These are phyloP conservation scores for Ciconia nigra DNA, from an alignment of 2,797 vertebrate genomes.

Conservation along the genomic window DNA sequence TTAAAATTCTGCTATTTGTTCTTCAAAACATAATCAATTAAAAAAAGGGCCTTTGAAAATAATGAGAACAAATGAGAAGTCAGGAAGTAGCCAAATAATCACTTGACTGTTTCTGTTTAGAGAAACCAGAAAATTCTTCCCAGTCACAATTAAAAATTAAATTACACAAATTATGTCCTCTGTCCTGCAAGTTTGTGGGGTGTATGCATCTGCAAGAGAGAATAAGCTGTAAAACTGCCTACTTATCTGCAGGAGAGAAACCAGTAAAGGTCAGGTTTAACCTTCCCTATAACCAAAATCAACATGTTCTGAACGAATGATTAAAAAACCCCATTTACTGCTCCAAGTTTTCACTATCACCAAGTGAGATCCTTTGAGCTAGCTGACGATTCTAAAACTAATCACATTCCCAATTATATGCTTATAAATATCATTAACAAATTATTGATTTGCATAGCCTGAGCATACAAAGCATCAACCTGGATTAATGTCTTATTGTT, in stretches of 20 bases:
- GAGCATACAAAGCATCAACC: background rate
- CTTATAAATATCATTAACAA: constrained; percentile 21
- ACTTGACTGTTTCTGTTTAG: background rate
- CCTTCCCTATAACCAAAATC: background rate
- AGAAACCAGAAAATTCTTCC: background rate
- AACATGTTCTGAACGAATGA: background rate
- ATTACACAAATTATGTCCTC: background rate
- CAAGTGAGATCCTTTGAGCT: background rate
- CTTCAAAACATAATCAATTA: constrained; percentile 9
- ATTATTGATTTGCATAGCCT: constrained; percentile 32
- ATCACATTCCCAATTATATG: background rate
- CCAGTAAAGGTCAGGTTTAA: background rate
- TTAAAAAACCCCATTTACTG: background rate
- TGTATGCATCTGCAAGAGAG: background rate
- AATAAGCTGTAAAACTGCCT: background rate
- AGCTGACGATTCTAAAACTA: background rate
- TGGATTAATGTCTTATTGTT: background rate
- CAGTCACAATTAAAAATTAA: constrained; percentile 2
- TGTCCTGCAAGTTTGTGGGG: background rate
- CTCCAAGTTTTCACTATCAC: background rate
- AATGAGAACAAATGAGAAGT: constrained; percentile 37
- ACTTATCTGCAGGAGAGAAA: background rate
- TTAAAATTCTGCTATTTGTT: constrained; percentile 41
- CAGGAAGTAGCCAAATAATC: constrained; percentile 22
- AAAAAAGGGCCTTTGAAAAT: constrained; percentile 14